Conservation (phyloP, 64 coral and sea anemone species). For the Actinia tenebrosa region DNA sequence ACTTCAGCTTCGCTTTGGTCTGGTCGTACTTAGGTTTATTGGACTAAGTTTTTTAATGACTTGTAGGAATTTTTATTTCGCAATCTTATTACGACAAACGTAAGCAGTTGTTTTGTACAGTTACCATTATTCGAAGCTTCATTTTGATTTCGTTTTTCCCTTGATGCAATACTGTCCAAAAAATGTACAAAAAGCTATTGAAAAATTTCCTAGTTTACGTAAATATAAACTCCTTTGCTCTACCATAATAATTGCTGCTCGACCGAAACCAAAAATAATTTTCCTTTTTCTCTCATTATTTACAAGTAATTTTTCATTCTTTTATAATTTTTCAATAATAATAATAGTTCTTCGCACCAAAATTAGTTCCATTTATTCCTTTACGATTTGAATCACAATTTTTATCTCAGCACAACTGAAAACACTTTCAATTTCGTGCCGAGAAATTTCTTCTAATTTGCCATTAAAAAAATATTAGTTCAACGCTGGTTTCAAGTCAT, state of each 20-base stretch:
- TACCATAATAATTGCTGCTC: too few species aligned
- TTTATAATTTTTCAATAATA: too few species aligned
- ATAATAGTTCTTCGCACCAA: too few species aligned
- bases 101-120: neutral
- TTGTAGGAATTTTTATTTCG: neutral
- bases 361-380: too few species aligned
- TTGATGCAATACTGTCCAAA: neutral
- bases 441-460: slow-evolving; percentile 1
- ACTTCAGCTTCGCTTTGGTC: slow-evolving; percentile 26
- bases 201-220: too few species aligned
- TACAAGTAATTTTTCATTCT: too few species aligned
- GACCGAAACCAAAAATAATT: too few species aligned
- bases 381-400: too few species aligned
- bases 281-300: too few species aligned
- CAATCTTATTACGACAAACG: neutral
- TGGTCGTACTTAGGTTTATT: neutral
- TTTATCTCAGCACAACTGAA: neutral
- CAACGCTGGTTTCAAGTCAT: neutral
- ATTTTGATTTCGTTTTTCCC: slow-evolving; percentile 4
- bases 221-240: too few species aligned
- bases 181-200: too few species aligned
- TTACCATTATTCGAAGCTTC: neutral
- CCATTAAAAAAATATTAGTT: neutral
- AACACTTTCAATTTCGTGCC: neutral
- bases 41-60: slow-evolving; percentile 11